phyloP scores from a whole-genome alignment of 2,113 vertebrate genomes.

The Mesocricetus auratus region DNA sequence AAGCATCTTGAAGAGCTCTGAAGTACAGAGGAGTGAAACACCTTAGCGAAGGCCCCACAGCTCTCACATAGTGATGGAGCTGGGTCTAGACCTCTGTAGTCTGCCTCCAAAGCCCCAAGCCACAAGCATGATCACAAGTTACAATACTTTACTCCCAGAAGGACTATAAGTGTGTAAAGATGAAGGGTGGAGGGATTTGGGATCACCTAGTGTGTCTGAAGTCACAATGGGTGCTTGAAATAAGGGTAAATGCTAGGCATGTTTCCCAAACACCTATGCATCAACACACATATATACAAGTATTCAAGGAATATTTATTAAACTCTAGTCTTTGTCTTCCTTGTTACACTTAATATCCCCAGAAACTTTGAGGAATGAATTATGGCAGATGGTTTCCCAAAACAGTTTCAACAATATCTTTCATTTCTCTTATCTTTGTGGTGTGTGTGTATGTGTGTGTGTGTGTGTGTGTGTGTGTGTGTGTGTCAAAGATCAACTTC shows the following conservation, averaged over 20 bases:
- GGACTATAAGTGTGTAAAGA: background rate
- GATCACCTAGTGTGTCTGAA: background rate
- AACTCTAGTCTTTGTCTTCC: background rate
- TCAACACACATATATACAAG: background rate
- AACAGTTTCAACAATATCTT: background rate
- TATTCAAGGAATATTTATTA: background rate
- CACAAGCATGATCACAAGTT: background rate
- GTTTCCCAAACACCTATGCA: background rate
- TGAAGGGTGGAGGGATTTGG: background rate
- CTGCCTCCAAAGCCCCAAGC: background rate
- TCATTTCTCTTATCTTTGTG: background rate
- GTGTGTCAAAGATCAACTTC: background rate
- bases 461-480: background rate
- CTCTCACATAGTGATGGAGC: background rate
- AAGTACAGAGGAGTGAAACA: background rate
- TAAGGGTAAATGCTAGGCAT: background rate
- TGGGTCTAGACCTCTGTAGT: background rate
- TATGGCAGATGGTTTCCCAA: background rate
- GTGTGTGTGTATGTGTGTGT: background rate
- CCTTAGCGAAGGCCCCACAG: background rate
- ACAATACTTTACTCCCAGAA: background rate
- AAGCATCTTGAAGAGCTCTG: background rate
- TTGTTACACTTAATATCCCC: background rate
- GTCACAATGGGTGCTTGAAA: background rate
- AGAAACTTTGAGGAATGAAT: background rate